These are phyloP conservation scores for Rhynchonycteris naso DNA, from an alignment of 2,797 vertebrate species.

Conservation along the genomic window DNA sequence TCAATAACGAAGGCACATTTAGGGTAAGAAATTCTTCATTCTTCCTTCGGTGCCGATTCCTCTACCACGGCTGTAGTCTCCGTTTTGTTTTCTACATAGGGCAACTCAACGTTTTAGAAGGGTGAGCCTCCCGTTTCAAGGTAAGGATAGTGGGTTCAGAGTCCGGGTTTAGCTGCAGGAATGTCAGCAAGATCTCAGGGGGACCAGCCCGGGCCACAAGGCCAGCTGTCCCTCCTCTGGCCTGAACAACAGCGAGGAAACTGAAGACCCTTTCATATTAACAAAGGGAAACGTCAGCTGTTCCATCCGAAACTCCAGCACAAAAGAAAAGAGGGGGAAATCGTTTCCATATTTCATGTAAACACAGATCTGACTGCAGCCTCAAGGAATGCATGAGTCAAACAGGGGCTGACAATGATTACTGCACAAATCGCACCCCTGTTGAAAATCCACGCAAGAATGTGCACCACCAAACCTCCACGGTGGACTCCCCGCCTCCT, in stretches of 20 bases:
- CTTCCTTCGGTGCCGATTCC: not conserved
- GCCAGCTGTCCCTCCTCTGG: conserved; percentile 42
- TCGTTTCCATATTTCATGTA: conserved; percentile 68
- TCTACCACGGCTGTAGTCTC: not conserved
- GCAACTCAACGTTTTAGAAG: not conserved
- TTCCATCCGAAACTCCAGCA: not conserved
- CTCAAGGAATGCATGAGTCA: conserved; percentile 58
- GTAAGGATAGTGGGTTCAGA: not conserved
- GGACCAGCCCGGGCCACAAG: not conserved
- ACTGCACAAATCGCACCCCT: not conserved
- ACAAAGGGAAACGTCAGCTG: conserved; percentile 44
- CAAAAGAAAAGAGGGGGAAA: not conserved
- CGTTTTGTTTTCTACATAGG: not conserved
- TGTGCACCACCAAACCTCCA: fast-evolving
- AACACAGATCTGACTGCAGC: conserved; percentile 60
- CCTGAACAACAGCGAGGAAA: not conserved
- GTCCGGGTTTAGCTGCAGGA: not conserved
- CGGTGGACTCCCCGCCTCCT: fast-evolving
- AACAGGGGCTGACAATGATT: not conserved
- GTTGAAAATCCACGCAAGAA: not conserved
- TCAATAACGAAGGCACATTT: not conserved
- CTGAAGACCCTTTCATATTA: conserved; percentile 47
- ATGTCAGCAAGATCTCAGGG: fast-evolving
- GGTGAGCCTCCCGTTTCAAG: fast-evolving
- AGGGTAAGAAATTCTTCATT: not conserved